A percentile compares a stretch with the other conserved stretches of the same genome.
Conservation (phyloP, 2,113 vertebrate species). For the Castor canadensis region DNA sequence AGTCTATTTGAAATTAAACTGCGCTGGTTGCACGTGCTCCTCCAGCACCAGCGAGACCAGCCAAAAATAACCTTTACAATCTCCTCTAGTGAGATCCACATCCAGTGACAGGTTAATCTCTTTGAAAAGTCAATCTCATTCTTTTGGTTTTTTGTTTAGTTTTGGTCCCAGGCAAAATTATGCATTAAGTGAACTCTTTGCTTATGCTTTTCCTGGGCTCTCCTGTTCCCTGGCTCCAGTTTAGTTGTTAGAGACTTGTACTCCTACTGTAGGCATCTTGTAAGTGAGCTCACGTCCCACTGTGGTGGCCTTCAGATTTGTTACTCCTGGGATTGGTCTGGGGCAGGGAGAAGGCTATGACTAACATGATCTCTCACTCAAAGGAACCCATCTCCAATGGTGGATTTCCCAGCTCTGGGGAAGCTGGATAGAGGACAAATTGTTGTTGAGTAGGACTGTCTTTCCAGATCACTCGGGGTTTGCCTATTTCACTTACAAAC, state of each 20-base stretch:
- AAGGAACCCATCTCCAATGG: background rate
- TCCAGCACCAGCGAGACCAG: background rate
- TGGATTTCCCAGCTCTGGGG: background rate
- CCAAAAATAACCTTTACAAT: background rate
- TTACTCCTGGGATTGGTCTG: background rate
- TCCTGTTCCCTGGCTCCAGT: background rate
- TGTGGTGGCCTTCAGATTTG: background rate
- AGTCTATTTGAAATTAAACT: constrained; percentile 35
- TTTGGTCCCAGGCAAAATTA: background rate
- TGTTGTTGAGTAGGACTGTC: background rate
- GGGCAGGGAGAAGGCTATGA: background rate
- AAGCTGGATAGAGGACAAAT: background rate
- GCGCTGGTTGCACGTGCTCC: background rate
- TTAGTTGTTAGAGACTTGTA: background rate
- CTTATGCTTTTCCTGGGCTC: background rate
- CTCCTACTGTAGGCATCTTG: background rate
- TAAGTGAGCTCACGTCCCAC: background rate
- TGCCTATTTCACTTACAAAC: background rate
- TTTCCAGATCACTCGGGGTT: background rate
- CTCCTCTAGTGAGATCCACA: background rate
- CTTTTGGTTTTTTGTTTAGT: background rate
- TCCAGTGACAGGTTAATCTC: background rate
- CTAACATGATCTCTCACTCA: background rate
- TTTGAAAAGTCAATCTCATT: background rate
- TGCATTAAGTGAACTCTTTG: background rate